Conservation (phyloP, 2,797 vertebrate genomes). For the Labeo calbasu region DNA sequence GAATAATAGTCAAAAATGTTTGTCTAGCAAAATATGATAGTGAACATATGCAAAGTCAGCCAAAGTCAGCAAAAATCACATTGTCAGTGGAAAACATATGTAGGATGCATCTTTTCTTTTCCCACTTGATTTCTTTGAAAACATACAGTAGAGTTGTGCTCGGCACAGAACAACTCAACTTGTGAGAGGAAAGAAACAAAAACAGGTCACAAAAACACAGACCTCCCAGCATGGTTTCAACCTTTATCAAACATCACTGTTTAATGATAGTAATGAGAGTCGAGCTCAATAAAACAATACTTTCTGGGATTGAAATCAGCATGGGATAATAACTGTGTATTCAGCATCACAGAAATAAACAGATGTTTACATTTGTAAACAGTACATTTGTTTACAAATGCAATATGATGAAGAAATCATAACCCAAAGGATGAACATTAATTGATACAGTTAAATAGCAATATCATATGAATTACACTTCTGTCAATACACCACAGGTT, state of each 20-base stretch:
- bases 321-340: background rate
- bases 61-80: constrained; percentile 23
- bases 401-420: background rate
- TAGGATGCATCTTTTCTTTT: constrained; percentile 55
- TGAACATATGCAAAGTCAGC: background rate
- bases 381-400: background rate
- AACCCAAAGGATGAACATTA: background rate
- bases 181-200: background rate
- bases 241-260: constrained; percentile 9
- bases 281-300: background rate
- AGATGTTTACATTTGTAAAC: background rate
- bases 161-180: constrained; percentile 50
- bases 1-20: background rate
- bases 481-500: background rate
- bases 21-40: background rate
- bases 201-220: background rate
- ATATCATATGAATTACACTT: background rate
- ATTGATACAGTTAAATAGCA: background rate
- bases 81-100: constrained; percentile 65
- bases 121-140: constrained; percentile 61
- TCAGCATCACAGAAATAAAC: background rate
- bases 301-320: background rate
- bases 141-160: constrained; percentile 35
- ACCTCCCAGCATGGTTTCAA: background rate
- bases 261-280: constrained; percentile 30